phyloP scores from a whole-genome alignment of 2,797 vertebrate genomes.

The Crypturellus tataupa region DNA sequence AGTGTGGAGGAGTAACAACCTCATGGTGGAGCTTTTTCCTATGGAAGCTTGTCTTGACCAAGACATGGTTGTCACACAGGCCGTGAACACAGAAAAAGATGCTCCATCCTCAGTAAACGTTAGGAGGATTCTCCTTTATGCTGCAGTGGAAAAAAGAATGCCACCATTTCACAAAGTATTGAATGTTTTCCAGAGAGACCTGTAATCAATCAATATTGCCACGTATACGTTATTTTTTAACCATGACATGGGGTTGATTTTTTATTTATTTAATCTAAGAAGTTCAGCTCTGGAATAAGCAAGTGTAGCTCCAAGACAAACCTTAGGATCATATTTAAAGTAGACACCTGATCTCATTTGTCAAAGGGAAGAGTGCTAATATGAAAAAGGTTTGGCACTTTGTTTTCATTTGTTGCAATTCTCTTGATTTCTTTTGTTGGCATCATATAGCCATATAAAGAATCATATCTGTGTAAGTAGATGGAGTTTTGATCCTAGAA shows the following conservation, averaged over 20 bases:
- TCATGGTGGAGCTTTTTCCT: neutral
- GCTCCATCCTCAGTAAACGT: neutral
- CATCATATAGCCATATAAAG: neutral
- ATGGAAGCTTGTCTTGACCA: neutral
- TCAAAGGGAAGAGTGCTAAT: neutral
- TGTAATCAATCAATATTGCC: neutral
- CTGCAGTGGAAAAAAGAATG: neutral
- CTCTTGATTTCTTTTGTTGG: neutral
- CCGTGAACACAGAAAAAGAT: neutral
- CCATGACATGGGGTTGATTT: neutral
- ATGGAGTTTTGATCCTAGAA: neutral
- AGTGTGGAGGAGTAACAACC: neutral
- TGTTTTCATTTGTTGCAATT: slow-evolving; percentile 7
- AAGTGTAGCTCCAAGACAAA: neutral
- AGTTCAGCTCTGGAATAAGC: neutral
- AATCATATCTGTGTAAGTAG: neutral
- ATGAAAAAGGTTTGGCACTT: slow-evolving; percentile 10
- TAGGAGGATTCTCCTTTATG: neutral
- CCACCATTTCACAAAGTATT: neutral
- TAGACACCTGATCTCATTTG: neutral
- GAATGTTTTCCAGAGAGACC: neutral
- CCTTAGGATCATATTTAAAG: neutral
- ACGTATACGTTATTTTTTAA: neutral
- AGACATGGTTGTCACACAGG: neutral
- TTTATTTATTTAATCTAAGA: neutral